These are phyloP conservation scores for Plestiodon gilberti DNA, from an alignment of 2,113 vertebrate species.

Conservation along the genomic window DNA sequence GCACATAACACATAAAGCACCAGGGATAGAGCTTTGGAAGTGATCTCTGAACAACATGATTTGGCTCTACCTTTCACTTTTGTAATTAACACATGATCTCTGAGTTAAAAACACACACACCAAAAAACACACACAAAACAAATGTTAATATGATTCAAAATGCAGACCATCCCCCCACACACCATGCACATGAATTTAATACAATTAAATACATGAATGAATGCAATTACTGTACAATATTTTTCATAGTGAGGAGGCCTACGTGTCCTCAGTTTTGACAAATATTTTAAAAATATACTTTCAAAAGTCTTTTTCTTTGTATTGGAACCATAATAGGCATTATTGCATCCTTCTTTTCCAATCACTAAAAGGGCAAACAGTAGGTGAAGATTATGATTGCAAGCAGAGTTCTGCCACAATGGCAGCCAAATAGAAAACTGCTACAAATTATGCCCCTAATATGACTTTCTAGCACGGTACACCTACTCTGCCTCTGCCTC, in stretches of 20 bases:
- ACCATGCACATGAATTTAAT: not conserved
- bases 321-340: constrained; percentile 46
- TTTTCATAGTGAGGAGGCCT: constrained; percentile 11
- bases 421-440: constrained; percentile 46
- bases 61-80: not conserved
- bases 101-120: not conserved
- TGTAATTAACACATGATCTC: not conserved
- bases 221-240: not conserved
- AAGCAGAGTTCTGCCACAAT: constrained; percentile 44
- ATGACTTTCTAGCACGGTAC: no score
- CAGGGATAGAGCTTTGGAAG: not conserved
- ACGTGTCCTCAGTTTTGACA: not conserved
- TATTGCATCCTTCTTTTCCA: constrained; percentile 36
- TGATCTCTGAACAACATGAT: not conserved
- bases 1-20: not conserved
- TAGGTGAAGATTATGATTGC: constrained; percentile 6
- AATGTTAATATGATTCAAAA: not conserved
- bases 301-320: not conserved
- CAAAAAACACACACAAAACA: no score
- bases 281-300: not conserved
- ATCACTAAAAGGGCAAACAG: constrained; percentile 18
- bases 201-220: constrained; percentile 8
- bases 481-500: not conserved
- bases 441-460: constrained; percentile 25
- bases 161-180: not conserved